Conservation (phyloP, 2,113 vertebrate species). For the Cercopithecus mona region DNA sequence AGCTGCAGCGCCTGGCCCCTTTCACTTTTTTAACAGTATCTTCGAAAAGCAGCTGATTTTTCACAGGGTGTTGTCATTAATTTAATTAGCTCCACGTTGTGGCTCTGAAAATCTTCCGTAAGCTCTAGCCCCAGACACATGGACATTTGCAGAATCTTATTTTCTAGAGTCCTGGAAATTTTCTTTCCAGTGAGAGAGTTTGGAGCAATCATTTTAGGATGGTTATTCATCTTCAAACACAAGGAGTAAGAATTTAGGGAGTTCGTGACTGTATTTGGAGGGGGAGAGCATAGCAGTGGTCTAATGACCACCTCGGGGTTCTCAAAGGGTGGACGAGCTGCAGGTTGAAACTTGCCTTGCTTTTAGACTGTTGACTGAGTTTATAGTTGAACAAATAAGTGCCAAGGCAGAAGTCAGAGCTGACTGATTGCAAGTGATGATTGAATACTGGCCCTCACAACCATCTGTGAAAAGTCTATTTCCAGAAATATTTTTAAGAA, state of each 20-base stretch:
- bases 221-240: not conserved
- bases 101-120: not conserved
- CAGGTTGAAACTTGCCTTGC: not conserved
- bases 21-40: not conserved
- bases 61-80: not conserved
- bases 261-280: not conserved
- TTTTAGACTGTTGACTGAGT: not conserved
- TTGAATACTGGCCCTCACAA: not conserved
- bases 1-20: not conserved
- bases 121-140: not conserved
- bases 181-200: not conserved
- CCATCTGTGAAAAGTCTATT: not conserved
- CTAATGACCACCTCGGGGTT: not conserved
- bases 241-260: not conserved
- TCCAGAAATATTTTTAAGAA: not conserved
- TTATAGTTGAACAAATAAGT: not conserved
- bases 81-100: not conserved
- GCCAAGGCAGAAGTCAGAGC: not conserved
- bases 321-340: not conserved
- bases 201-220: not conserved
- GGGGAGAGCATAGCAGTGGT: not conserved
- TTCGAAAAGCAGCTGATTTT: not conserved
- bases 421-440: not conserved
- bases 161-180: not conserved
- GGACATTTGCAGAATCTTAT: not conserved